These are phyloP conservation scores for Bombyx mandarina DNA, from an alignment of 1,140 invertebrate genomes.

Conservation along the genomic window DNA sequence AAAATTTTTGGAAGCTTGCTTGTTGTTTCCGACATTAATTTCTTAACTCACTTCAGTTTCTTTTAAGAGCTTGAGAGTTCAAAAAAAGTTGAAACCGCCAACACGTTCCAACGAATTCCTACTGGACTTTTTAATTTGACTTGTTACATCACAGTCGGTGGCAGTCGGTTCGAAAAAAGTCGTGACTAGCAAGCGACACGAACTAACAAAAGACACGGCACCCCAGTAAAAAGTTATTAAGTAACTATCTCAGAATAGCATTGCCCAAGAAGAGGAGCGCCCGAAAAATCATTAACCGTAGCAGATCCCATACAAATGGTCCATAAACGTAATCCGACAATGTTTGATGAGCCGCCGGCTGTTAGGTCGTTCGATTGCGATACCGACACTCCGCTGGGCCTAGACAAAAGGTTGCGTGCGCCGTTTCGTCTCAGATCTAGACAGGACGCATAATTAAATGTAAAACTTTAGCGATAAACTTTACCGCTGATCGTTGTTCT, in stretches of 20 bases:
- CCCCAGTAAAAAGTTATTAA: slow-evolving; percentile 37
- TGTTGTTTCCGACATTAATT: too few species aligned
- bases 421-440: neutral
- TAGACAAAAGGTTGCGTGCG: slow-evolving; percentile 4
- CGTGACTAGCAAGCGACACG: slow-evolving; percentile 3
- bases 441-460: neutral
- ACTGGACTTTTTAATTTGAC: too few species aligned
- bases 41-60: too few species aligned
- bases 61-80: too few species aligned
- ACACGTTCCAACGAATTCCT: too few species aligned
- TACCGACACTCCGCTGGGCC: slow-evolving; percentile 18
- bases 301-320: slow-evolving; percentile 54
- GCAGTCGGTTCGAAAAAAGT: slow-evolving; percentile 3
- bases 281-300: slow-evolving; percentile 52
- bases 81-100: too few species aligned
- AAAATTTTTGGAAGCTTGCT: too few species aligned
- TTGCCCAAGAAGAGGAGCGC: slow-evolving; percentile 34
- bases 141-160: too few species aligned
- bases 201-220: slow-evolving; percentile 6
- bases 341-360: slow-evolving; percentile 38
- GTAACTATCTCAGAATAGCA: slow-evolving; percentile 37
- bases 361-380: slow-evolving; percentile 25
- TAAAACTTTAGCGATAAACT: neutral
- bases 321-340: slow-evolving; percentile 57
- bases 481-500: too few species aligned